Base-by-base conservation (phyloP, 2,113 vertebrate species). In the Ardeotis arabs region DNA sequence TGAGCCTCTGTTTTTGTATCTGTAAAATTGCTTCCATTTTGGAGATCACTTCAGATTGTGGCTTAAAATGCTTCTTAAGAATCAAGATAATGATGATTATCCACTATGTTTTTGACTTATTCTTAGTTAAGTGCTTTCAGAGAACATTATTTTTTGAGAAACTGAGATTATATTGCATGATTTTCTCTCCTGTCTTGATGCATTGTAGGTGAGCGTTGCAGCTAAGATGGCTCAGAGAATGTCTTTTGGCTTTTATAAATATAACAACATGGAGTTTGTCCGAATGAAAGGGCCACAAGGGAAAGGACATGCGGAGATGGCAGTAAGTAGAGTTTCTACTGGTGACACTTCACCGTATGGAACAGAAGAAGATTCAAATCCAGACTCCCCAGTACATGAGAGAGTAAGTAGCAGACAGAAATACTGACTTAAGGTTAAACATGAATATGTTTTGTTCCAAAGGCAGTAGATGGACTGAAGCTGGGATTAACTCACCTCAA, bases 261-360 rank as follows among this genome's bases (percentile, higher is more conserved):
- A 99, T 95, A 99, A 98, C 98, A 99, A 99, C 97, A 99, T 99
- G 99, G 99, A 99, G 98, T 99, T 99, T 59, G 99, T 99, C 82
- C 98, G 99, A 91, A 99, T 99, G 99, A 99, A 99, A 94, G 99
- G 99, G 12, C 99, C 99, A 0, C 99, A 99, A 97, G 99, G 99
- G 53, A 99, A 99, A 96, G 99, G 99, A 50, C 99, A 99, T 0
- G 99, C 99, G 0, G 99, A 99, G 97, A 99, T 99, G 99, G 99
- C 99, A 0, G 99, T 99, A 94, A 99, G 99, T 84, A 97, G 99
- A 19, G 99, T 99, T 90, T 98, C 99, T 31, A 99, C 99, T 0
- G 99, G 99, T 1, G 99, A 99, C 98, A 99, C 99, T 0, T 99
- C 99, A 22, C 99, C 99, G 0, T 99, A 98, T 9, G 98, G 98